These are phyloP conservation scores for Timema cristinae DNA, from an alignment of 2,888 invertebrate species.

Conservation along the genomic window DNA sequence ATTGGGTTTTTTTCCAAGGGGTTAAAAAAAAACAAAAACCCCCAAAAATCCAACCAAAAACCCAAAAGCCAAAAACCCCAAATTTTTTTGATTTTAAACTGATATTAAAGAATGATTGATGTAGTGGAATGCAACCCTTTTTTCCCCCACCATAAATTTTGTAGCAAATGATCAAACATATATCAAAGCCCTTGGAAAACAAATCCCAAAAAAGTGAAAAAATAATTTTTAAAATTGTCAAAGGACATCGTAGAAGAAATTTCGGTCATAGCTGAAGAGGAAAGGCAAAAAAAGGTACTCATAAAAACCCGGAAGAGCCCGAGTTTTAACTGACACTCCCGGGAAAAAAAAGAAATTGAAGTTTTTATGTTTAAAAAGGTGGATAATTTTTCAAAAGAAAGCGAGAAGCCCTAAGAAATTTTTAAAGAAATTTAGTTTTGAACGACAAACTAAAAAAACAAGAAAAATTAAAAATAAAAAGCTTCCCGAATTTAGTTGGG, in stretches of 20 bases:
- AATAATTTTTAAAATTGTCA: neutral
- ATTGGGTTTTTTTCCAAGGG: neutral
- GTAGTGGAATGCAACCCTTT: neutral
- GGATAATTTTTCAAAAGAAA: neutral
- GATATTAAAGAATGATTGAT: neutral
- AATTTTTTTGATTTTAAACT: neutral
- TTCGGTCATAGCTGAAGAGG: neutral
- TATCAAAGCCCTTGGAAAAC: neutral
- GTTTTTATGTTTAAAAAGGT: neutral
- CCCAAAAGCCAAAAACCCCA: no score
- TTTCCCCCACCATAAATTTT: neutral
- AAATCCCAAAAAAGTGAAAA: neutral
- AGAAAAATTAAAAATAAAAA: neutral
- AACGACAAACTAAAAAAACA: neutral
- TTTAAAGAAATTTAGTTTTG: neutral
- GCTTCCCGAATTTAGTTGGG: neutral
- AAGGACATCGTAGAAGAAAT: neutral
- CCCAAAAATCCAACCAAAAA: no score
- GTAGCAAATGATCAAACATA: neutral
- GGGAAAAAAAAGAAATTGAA: slow-evolving; percentile 4
- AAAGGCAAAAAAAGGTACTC: neutral
- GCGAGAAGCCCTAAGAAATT: neutral
- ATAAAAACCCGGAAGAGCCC: neutral
- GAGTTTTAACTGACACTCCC: neutral
- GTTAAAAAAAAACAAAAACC: neutral